Evolutionary conservation across 2,888 invertebrate genomes (phyloP).

Genomic region (Thecophora atra): DNA sequence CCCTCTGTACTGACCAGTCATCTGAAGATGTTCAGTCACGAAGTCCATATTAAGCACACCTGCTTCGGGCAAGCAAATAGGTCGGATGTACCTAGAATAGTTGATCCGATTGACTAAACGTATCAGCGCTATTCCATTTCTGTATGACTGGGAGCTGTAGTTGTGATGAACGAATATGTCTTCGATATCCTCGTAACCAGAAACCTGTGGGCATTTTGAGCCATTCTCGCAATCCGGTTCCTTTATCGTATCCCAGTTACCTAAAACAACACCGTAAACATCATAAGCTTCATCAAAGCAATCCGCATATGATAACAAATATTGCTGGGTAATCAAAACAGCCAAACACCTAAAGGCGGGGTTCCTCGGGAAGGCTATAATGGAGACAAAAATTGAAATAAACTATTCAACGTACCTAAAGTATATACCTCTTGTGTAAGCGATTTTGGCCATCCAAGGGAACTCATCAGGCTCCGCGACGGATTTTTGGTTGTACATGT

Average conservation of each 20-base stretch:
- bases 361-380: neutral
- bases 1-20: neutral
- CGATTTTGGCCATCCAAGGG: neutral
- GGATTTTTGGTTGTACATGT: neutral
- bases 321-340: neutral
- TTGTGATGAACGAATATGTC: neutral
- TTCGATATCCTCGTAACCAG: neutral
- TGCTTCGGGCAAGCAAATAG: neutral
- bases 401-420: no score
- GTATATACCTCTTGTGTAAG: neutral
- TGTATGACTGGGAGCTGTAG: neutral
- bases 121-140: neutral
- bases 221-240: neutral
- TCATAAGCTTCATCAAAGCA: neutral
- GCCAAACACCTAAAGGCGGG: neutral
- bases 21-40: neutral
- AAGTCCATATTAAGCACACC: neutral
- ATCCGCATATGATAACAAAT: neutral
- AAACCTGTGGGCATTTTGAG: neutral
- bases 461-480: neutral
- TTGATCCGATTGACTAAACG: neutral
- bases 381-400: no score
- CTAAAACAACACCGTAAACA: neutral
- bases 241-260: neutral
- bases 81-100: neutral